Base-by-base conservation (phyloP, 2,888 invertebrate genomes). In the Adelphocoris suturalis region DNA sequence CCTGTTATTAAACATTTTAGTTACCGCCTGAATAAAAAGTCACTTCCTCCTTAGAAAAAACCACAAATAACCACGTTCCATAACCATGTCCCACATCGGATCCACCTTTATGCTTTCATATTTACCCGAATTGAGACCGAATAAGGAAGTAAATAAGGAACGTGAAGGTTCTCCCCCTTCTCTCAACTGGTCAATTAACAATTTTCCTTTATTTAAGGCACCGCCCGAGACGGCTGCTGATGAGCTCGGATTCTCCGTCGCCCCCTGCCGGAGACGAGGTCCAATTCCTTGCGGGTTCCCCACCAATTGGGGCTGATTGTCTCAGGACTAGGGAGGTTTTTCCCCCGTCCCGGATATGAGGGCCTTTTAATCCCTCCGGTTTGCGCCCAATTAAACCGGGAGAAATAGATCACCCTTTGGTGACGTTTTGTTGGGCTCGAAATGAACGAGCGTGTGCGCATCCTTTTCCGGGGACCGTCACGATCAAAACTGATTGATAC, bases 371-470 rank as follows among this genome's bases (percentile, higher is more conserved):
- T 68, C 68, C 68, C n/a, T 16, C n/a, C 16, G 57, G 68, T 12
- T 9, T 23, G 68, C 68, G 23, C 2, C 68, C 68, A 68, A 68
- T 68, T 68, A 68, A 68, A 68, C 68, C 68, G 68, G 23, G 68
- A 68, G 68, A 68, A 68, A 68, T 68, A 68, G 68, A 68, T 68
- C 68, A 68, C 68, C 68, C 68, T 68, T 68, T 68, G 68, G 68
- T 68, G 68, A 68, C 68, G 68, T 68, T 23, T 68, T 9, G 27
- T 37, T 7, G 3, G 7, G 37, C 37, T 37, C 37, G 37, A 37
- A 37, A 37, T 37, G 37, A 37, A 37, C 37, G 37, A 37, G 37
- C 7, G 37, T 7, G 37, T 37, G 37, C 37, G 37, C 7, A 2
- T 37, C 2, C 3, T 37, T 37, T 37, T 7, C 2, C 3, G 37